phyloP scores from a whole-genome alignment of 2,888 invertebrate species.

The Argyra leucocephala region DNA sequence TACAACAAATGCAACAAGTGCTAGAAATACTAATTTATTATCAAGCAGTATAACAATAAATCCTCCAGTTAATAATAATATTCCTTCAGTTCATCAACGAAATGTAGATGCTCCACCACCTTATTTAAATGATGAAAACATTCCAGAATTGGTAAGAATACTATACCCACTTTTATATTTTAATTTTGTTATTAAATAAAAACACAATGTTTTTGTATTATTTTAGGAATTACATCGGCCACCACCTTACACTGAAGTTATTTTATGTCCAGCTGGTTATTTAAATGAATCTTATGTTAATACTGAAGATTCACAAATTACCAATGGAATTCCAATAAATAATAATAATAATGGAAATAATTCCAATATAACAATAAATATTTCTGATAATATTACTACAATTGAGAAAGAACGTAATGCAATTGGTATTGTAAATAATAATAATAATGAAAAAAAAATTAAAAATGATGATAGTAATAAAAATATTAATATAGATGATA shows the following conservation, averaged over 20 bases:
- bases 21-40: neutral
- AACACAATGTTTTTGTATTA: neutral
- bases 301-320: constrained; percentile 7
- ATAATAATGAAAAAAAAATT: neutral
- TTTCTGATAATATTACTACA: neutral
- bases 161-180: neutral
- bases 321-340: neutral
- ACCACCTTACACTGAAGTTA: constrained; percentile 25
- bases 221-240: constrained; percentile 22
- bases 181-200: neutral
- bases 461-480: neutral
- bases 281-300: constrained; percentile 19
- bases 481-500: neutral
- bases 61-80: neutral
- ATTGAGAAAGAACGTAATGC: neutral
- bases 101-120: constrained; percentile 25
- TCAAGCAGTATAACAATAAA: neutral
- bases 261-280: constrained; percentile 19
- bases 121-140: constrained; percentile 20
- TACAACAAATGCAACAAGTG: neutral
- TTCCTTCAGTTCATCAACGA: neutral
- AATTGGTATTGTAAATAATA: neutral
- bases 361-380: neutral
- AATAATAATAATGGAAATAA: neutral
- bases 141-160: constrained; percentile 18